phyloP scores from a whole-genome alignment of 2,113 vertebrate genomes.

The Albula glossodonta region DNA sequence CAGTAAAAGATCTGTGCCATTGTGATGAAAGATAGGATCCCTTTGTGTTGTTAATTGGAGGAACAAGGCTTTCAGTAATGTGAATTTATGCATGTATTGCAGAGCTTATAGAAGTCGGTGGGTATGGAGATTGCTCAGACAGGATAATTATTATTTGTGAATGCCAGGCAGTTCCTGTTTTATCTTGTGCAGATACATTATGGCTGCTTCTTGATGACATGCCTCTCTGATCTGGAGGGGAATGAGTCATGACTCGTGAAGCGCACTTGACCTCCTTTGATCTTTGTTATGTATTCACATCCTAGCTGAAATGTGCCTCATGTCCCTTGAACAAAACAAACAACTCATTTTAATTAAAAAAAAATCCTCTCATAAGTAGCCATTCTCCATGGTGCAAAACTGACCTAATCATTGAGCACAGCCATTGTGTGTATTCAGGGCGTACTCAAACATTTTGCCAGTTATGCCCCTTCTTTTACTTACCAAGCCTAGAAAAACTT shows the following conservation, averaged over 20 bases:
- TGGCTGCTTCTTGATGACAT: not conserved
- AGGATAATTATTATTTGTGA: not conserved
- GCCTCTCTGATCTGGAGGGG: conserved; percentile 32
- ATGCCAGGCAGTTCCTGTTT: not conserved
- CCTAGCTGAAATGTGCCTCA: not conserved
- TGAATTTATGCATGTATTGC: not conserved
- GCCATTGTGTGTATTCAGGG: not conserved
- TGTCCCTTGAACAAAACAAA: not conserved
- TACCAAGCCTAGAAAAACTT: too few species aligned
- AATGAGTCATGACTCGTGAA: conserved; percentile 41
- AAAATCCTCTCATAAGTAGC: not conserved
- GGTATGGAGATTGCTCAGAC: not conserved
- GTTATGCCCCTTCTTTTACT: too few species aligned
- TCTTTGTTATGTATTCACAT: not conserved
- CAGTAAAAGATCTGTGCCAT: not conserved
- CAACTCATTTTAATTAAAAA: not conserved
- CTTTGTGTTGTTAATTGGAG: not conserved
- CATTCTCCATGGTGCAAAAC: not conserved
- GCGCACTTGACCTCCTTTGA: not conserved
- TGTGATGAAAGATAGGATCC: not conserved
- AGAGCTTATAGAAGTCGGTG: not conserved
- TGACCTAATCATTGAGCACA: not conserved
- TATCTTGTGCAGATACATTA: not conserved
- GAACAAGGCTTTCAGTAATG: not conserved
- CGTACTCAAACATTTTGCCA: too few species aligned